A percentile compares a stretch with the other conserved stretches of the same genome.
Evolutionary conservation across 2,888 invertebrate genomes (phyloP).

Genomic region (Torymus aiolomorphi): DNA sequence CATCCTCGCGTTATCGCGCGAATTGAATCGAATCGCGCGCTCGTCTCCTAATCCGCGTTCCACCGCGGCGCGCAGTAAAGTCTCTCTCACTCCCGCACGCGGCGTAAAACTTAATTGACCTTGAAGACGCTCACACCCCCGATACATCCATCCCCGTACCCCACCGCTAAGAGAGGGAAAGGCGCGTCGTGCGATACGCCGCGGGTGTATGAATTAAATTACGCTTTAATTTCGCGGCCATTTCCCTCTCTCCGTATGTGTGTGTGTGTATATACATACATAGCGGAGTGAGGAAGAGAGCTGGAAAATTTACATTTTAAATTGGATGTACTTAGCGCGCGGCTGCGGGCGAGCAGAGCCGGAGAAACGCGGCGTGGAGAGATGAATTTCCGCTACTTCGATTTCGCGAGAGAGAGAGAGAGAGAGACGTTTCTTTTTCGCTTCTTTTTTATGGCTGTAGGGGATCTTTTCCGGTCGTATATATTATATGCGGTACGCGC

Average conservation of each 20-base stretch:
- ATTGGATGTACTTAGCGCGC: conserved; percentile 42
- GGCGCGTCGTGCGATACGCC: conserved; percentile 9
- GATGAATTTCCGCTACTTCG: conserved; percentile 35
- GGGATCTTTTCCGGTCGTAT: too few species aligned
- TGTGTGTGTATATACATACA: neutral
- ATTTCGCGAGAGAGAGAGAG: neutral
- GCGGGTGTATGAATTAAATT: conserved; percentile 70
- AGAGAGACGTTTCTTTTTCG: too few species aligned
- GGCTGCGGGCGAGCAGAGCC: neutral
- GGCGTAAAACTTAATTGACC: conserved; percentile 12
- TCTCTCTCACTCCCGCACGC: too few species aligned
- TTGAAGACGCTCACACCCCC: conserved; percentile 16
- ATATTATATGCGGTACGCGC: too few species aligned
- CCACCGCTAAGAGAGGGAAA: conserved; percentile 29
- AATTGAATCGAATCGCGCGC: too few species aligned
- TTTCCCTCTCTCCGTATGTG: conserved; percentile 59
- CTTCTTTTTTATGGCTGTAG: too few species aligned
- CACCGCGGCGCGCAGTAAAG: too few species aligned
- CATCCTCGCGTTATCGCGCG: too few species aligned
- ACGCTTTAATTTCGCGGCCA: conserved; percentile 74
- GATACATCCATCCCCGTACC: conserved; percentile 15
- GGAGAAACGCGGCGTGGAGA: conserved; percentile 41
- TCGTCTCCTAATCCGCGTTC: too few species aligned
- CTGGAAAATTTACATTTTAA: conserved; percentile 43
- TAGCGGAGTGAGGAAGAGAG: neutral